Evolutionary conservation across 2,113 vertebrate genomes (phyloP).

Genomic region (Boleophthalmus pectinirostris): DNA sequence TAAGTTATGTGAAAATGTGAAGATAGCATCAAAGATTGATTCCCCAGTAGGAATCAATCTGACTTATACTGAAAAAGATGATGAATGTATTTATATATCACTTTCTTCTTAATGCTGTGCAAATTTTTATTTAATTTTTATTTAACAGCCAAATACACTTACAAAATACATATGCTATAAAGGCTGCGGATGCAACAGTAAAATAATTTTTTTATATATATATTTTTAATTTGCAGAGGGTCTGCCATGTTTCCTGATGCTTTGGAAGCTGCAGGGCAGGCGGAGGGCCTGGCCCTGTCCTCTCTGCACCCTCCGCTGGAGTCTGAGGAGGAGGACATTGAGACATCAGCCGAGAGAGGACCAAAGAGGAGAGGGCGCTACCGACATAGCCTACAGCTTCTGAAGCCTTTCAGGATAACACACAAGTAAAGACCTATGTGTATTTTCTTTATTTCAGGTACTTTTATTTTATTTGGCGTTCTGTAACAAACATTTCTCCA

Average conservation of each 20-base stretch:
- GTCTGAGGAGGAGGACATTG: conserved; percentile 67
- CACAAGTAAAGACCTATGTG: conserved; percentile 74
- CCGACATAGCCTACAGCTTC: conserved; percentile 76
- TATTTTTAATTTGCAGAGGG: conserved; percentile 28
- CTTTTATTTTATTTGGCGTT: neutral
- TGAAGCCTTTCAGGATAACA: conserved; percentile 82
- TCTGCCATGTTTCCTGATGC: conserved; percentile 72
- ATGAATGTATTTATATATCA: neutral
- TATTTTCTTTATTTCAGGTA: neutral
- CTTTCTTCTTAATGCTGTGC: neutral
- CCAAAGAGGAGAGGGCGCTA: conserved; percentile 72
- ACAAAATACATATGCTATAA: neutral
- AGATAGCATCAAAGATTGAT: neutral
- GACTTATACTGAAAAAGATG: conserved; percentile 2
- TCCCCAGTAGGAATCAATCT: neutral
- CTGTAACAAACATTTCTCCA: neutral
- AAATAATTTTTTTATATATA: too few species aligned
- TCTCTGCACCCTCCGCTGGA: conserved; percentile 54
- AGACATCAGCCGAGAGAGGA: conserved; percentile 33
- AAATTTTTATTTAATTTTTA: neutral
- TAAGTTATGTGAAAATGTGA: neutral
- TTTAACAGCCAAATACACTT: neutral
- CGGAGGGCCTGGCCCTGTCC: conserved; percentile 74
- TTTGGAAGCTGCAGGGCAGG: conserved; percentile 67
- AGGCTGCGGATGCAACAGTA: neutral